These are phyloP conservation scores for Monoplex corrugatus DNA, from an alignment of 2,888 invertebrate species.

Conservation along the genomic window DNA sequence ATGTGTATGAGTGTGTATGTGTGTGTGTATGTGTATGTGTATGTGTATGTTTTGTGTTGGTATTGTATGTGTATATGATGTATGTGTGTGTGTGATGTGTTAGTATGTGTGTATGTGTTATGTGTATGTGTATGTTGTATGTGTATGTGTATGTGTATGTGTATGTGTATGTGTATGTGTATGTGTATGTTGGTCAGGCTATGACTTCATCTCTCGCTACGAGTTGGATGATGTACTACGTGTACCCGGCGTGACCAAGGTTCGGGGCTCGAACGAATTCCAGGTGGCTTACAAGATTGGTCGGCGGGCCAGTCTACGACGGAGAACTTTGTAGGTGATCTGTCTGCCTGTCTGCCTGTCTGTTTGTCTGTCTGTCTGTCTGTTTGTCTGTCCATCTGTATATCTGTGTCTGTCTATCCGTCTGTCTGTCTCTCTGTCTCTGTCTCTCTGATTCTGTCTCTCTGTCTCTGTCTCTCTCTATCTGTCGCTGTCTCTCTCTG, in stretches of 20 bases:
- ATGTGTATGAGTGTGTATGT: too few relatives aligned
- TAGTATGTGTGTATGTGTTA: background rate
- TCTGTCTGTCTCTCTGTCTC: background rate
- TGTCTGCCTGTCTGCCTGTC: background rate
- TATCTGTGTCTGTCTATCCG: background rate
- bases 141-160: background rate
- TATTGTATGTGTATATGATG: too few relatives aligned
- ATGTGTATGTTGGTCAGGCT: conserved; percentile 82
- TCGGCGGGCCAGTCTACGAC: conserved; percentile 87
- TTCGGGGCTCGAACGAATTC: conserved; percentile 89
- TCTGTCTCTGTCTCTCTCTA: background rate
- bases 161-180: background rate
- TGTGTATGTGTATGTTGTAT: background rate
- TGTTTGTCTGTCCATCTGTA: background rate
- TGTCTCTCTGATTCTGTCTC: background rate
- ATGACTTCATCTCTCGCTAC: conserved; percentile 91
- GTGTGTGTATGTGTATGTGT: background rate
- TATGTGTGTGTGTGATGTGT: background rate
- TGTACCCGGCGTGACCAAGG: conserved; percentile 87
- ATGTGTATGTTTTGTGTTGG: background rate
- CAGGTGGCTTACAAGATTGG: conserved; percentile 92
- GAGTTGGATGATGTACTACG: conserved; percentile 84
- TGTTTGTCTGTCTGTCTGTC: background rate
- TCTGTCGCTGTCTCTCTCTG: background rate
- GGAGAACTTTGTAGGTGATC: conserved; percentile 87